A percentile compares a stretch with the other conserved stretches of the same genome.
phyloP scores from a whole-genome alignment of 2,797 vertebrate genomes.

The Stomatorhinus walkeri region DNA sequence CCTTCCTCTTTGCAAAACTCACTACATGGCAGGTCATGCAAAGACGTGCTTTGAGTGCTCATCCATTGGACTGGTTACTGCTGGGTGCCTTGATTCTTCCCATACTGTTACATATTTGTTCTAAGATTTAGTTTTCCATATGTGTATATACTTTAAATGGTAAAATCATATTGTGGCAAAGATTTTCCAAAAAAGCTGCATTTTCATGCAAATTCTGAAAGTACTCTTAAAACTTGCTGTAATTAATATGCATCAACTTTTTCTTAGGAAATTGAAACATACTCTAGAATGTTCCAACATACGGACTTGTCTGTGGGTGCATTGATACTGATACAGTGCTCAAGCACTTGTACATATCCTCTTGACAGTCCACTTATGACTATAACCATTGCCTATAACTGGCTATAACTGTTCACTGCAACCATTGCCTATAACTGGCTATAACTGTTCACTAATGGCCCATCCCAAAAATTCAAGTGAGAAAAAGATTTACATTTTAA shows the following conservation, averaged over 20 bases:
- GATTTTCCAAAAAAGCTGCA: neutral
- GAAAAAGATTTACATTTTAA: neutral
- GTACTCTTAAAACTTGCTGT: neutral
- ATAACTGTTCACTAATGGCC: neutral
- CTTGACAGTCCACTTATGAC: neutral
- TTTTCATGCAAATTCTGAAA: neutral
- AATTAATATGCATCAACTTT: neutral
- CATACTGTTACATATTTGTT: neutral
- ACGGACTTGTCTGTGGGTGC: neutral
- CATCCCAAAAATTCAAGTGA: neutral
- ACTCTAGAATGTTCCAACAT: neutral
- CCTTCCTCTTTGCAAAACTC: constrained; percentile 12
- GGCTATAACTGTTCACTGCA: no score
- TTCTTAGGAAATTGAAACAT: neutral
- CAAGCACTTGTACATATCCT: neutral
- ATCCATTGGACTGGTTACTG: neutral
- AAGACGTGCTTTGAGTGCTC: constrained; percentile 23
- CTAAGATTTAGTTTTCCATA: neutral
- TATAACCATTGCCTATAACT: neutral
- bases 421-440: no score
- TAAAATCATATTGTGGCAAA: neutral
- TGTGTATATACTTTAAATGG: neutral
- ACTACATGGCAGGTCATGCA: constrained; percentile 8
- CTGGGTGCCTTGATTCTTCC: neutral
- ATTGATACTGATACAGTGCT: neutral